phyloP scores from a whole-genome alignment of 2,113 vertebrate genomes.

The Rhombomys opimus region DNA sequence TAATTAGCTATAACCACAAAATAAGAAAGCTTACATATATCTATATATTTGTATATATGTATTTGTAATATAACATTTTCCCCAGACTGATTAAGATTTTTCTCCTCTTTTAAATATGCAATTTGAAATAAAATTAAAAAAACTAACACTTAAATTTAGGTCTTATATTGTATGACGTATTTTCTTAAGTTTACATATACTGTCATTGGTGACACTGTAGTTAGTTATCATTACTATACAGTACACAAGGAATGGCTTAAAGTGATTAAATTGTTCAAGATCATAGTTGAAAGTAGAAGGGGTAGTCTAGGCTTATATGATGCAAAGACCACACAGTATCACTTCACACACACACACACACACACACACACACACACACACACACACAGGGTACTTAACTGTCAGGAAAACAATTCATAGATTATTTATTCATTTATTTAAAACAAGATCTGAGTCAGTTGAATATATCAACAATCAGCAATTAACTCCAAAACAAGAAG shows the following conservation, averaged over 20 bases:
- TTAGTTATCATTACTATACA: background rate
- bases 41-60: background rate
- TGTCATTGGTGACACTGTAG: background rate
- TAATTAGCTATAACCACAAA: background rate
- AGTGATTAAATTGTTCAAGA: constrained; percentile 27
- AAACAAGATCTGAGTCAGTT: background rate
- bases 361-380: background rate
- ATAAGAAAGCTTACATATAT: background rate
- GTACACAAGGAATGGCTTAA: background rate
- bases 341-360: background rate
- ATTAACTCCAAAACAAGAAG: background rate
- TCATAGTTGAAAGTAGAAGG: background rate
- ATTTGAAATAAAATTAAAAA: constrained; percentile 36
- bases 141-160: constrained; percentile 28
- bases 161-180: background rate
- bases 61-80: constrained; percentile 24
- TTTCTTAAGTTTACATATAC: background rate
- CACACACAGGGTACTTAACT: background rate
- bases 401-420: constrained; percentile 6
- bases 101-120: constrained; percentile 6
- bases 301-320: background rate
- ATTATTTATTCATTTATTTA: background rate
- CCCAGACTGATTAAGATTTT: constrained; percentile 33
- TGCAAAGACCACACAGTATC: background rate
- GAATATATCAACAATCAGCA: background rate